Evolutionary conservation across 2,888 invertebrate genomes (phyloP).

Genomic region (Pomacea canaliculata): DNA sequence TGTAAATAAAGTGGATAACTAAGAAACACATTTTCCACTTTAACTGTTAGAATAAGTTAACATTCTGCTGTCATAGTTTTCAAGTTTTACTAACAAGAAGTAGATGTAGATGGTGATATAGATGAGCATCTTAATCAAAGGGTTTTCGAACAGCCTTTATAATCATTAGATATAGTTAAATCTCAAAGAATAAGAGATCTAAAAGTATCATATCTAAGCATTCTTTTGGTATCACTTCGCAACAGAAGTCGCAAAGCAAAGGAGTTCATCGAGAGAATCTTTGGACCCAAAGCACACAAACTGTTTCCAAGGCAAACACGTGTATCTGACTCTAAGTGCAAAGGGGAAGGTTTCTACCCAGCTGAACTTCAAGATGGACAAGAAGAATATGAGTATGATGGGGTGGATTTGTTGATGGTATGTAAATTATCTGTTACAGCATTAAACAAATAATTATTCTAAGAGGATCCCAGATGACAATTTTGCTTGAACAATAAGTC

Average conservation of each 20-base stretch:
- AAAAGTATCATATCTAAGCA: neutral
- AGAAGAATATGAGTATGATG: conserved; percentile 39
- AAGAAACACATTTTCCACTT: no score
- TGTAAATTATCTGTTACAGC: neutral
- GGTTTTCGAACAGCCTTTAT: neutral
- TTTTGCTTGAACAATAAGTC: no score
- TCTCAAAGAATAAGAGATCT: neutral
- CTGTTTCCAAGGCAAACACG: conserved; percentile 43
- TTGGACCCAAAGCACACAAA: conserved; percentile 52
- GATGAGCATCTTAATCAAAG: no score
- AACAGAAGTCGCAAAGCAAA: conserved; percentile 31
- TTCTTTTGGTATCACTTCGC: neutral
- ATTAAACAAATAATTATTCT: no score
- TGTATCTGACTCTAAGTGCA: conserved; percentile 36
- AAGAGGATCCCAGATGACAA: no score
- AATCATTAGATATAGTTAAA: neutral
- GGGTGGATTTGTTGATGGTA: conserved; percentile 41
- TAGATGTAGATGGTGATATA: no score
- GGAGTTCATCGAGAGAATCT: conserved; percentile 45
- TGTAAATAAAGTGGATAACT: no score
- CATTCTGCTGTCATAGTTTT: no score
- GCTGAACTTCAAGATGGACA: conserved; percentile 29
- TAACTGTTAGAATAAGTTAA: no score
- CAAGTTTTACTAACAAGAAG: no score
- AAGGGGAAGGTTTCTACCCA: conserved; percentile 42